Evolutionary conservation across 2,797 vertebrate species (phyloP).

Genomic region (Anguilla anguilla): DNA sequence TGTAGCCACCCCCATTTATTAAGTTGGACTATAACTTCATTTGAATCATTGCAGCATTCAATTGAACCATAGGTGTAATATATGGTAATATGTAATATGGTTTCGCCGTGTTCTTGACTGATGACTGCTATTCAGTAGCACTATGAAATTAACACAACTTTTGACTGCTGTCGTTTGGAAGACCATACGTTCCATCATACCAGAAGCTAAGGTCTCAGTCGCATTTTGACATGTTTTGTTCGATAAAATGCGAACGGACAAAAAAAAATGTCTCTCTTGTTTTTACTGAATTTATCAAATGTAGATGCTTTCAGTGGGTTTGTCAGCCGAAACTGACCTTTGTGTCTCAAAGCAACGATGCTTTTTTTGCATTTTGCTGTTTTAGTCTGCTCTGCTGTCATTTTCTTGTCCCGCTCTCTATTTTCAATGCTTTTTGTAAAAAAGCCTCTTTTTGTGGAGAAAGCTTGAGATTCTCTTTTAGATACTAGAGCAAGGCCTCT

Average conservation of each 20-base stretch:
- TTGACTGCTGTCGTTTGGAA: background rate
- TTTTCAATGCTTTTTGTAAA: background rate
- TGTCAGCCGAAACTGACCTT: background rate
- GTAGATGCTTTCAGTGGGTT: background rate
- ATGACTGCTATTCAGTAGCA: background rate
- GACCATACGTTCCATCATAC: background rate
- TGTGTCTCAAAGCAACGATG: too few relatives aligned
- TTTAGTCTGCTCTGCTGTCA: background rate
- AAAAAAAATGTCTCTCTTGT: background rate
- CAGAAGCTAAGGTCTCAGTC: background rate
- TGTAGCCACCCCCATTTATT: background rate
- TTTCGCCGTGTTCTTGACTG: background rate
- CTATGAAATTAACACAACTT: background rate
- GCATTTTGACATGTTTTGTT: background rate
- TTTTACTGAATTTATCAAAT: background rate
- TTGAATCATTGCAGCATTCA: background rate
- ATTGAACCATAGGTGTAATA: background rate
- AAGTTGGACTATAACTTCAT: background rate
- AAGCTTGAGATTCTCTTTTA: background rate
- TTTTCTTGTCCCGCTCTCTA: background rate
- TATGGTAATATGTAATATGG: background rate
- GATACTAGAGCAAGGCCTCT: background rate
- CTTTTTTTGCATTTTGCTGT: background rate
- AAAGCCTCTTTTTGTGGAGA: slow-evolving; percentile 4
- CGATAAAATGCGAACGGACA: background rate